Base-by-base conservation (phyloP, 1,140 invertebrate species). In the Tyrophagus putrescentiae region DNA sequence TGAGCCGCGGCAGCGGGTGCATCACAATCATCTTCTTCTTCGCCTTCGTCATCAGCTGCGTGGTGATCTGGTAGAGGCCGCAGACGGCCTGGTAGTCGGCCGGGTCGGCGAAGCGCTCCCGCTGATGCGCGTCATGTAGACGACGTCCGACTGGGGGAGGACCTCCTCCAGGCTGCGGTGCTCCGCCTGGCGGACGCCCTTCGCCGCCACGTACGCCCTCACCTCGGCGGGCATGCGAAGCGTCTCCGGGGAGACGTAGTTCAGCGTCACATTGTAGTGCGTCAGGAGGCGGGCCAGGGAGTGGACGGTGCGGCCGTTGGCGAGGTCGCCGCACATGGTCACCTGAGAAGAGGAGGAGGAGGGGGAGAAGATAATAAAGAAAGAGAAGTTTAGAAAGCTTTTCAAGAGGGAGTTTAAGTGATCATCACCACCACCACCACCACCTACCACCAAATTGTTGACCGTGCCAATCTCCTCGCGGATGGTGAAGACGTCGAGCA, bases 51-150 rank as follows among this genome's bases (percentile, higher is more conserved):
- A 99, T 96, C 42, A 98, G 67, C 67, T 95, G 82, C 13, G 94
- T 92, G 9, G 91, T 98, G 0, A 99, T 79, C 23, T 94, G 78
- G 67, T 87, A 87, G 45, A 84, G 76, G 4, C 92, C 89, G 70
- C 85, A 86, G 42, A 79, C 83, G 84, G 83, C 78, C 57, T 91
- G 75, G 72, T 96, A 98, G 67, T 95, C 89, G 62, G 85, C 81
- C 66, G 83, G 73, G 33, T 78, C 81, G 0, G 75, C 67, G 73
- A 99, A 98, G 65, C 95, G 76, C 75, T 99, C 95, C 29, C 83
- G 80, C 71, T 99, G 95, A 99, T 96, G 63, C 95, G 78, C 0
- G 95, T 99, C 84, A 98, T 92, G 67, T 98, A 98, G 1, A 98
- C 70, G 16, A 99, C 92, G 76, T 99, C 95, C 4, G 92, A 95